Evolutionary conservation across 1,140 invertebrate species (phyloP).

Genomic region (Hypsibius dujardini): DNA sequence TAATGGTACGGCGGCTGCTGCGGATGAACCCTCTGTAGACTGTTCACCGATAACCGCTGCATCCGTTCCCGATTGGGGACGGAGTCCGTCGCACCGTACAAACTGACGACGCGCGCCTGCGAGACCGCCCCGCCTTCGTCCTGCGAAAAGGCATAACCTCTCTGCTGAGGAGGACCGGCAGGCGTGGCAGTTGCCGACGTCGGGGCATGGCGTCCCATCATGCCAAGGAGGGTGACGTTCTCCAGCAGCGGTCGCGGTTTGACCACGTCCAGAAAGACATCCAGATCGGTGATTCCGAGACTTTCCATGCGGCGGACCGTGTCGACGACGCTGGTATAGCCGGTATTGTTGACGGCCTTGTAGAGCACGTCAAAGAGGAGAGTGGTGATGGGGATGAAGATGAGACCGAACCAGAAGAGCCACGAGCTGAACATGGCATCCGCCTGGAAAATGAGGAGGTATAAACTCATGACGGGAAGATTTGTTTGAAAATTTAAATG

Average conservation of each 20-base stretch:
- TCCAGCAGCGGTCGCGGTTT: constrained; percentile 18
- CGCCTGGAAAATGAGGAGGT: neutral
- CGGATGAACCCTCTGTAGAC: neutral
- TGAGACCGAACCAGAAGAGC: constrained; percentile 78
- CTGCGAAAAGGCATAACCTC: constrained; percentile 94
- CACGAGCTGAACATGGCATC: constrained; percentile 52
- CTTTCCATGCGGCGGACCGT: constrained; percentile 14
- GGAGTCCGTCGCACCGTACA: constrained; percentile 18
- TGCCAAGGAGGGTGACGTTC: constrained; percentile 17
- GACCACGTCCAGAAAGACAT: constrained; percentile 18
- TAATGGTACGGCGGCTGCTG: neutral
- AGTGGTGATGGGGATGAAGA: constrained; percentile 68
- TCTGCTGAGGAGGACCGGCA: constrained; percentile 19
- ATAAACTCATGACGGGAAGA: too few species aligned
- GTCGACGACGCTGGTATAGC: constrained; percentile 7
- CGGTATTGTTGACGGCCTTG: constrained; percentile 48
- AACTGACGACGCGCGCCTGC: constrained; percentile 29
- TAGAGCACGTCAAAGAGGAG: constrained; percentile 68
- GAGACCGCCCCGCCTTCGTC: constrained; percentile 85
- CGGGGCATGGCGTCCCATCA: too few species aligned
- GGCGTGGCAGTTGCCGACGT: constrained; percentile 19
- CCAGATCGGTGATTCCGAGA: neutral
- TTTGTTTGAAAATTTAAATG: too few species aligned
- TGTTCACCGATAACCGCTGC: neutral
- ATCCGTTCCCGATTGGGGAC: neutral